These are phyloP conservation scores for Dryobota labecula DNA, from an alignment of 2,888 invertebrate genomes.

Conservation along the genomic window DNA sequence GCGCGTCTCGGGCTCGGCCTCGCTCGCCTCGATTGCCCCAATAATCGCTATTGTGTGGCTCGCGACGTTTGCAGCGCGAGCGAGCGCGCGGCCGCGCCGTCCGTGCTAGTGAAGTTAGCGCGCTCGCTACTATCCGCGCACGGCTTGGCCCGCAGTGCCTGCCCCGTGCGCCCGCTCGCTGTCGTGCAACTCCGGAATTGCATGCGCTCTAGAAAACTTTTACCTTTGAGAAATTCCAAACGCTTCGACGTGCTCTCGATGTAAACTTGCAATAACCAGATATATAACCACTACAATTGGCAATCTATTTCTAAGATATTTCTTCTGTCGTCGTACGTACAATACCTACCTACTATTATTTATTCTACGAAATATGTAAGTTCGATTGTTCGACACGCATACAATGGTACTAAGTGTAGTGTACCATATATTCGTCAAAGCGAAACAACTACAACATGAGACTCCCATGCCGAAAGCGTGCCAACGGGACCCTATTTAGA, in stretches of 20 bases:
- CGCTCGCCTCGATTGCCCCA: conserved; percentile 84
- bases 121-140: conserved; percentile 44
- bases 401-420: background rate
- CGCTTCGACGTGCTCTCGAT: conserved; percentile 80
- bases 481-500: background rate
- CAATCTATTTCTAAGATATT: conserved; percentile 79
- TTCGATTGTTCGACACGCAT: background rate
- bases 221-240: conserved; percentile 85
- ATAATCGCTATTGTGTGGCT: conserved; percentile 85
- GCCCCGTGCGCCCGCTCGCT: conserved; percentile 66
- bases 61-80: conserved; percentile 66
- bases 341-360: conserved; percentile 41
- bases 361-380: conserved; percentile 29
- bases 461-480: background rate
- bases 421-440: background rate
- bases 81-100: conserved; percentile 60
- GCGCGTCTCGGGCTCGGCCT: conserved; percentile 78
- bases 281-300: conserved; percentile 80
- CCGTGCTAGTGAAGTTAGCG: conserved; percentile 59
- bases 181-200: conserved; percentile 85
- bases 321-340: conserved; percentile 40
- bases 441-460: background rate
- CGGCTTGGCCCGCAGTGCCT: conserved; percentile 6
- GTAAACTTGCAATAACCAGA: conserved; percentile 82
- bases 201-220: conserved; percentile 85